A percentile compares a stretch with the other conserved stretches of the same genome.
Evolutionary conservation across 2,888 invertebrate genomes (phyloP).

Genomic region (Perizoma flavofasciatum): DNA sequence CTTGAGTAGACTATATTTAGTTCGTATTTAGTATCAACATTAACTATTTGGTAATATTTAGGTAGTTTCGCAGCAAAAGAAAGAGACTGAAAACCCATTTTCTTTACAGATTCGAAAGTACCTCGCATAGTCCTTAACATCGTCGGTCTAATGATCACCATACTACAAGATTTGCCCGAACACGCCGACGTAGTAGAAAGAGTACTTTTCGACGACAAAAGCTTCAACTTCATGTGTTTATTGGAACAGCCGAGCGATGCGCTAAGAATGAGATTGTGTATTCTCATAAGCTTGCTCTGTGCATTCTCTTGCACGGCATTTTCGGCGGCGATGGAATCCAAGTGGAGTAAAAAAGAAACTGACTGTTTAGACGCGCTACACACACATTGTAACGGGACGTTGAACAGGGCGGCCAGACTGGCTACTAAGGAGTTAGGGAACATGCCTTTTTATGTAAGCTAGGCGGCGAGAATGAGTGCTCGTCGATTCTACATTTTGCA

Average conservation of each 20-base stretch:
- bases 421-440: slow-evolving; percentile 82
- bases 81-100: neutral
- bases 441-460: slow-evolving; percentile 76
- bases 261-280: slow-evolving; percentile 87
- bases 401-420: slow-evolving; percentile 84
- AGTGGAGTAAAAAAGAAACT: slow-evolving; percentile 85
- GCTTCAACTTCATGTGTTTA: slow-evolving; percentile 80
- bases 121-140: slow-evolving; percentile 87
- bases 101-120: slow-evolving; percentile 76
- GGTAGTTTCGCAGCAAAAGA: neutral
- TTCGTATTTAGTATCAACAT: neutral
- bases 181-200: slow-evolving; percentile 90
- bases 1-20: neutral
- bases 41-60: too few relatives aligned
- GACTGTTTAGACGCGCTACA: slow-evolving; percentile 85
- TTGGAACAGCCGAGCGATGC: slow-evolving; percentile 83
- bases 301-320: slow-evolving; percentile 87
- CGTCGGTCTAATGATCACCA: slow-evolving; percentile 88
- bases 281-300: slow-evolving; percentile 87
- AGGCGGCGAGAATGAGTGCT: slow-evolving; percentile 24
- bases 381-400: slow-evolving; percentile 84
- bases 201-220: slow-evolving; percentile 84
- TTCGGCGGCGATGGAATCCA: slow-evolving; percentile 76
- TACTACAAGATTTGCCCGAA: slow-evolving; percentile 89
- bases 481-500: too few relatives aligned